Conservation (phyloP, 2,113 vertebrate species). For the Phyllostomus discolor region DNA sequence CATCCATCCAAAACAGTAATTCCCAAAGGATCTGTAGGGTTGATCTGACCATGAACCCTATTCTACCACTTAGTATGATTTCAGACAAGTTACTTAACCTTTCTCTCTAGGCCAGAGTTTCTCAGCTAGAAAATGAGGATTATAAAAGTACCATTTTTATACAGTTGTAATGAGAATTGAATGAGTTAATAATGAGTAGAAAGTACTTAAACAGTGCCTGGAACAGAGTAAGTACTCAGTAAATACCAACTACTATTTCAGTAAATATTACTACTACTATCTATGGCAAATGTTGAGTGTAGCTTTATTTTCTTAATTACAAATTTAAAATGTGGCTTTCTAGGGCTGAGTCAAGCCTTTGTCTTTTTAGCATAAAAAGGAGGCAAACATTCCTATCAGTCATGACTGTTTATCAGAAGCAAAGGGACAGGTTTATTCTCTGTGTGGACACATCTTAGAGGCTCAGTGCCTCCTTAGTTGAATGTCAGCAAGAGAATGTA, state of each 20-base stretch:
- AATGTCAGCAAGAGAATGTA: constrained; percentile 2
- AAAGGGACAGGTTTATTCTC: constrained; percentile 4
- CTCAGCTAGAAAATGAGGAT: not conserved
- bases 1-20: not conserved
- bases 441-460: not conserved
- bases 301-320: constrained; percentile 33
- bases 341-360: not conserved
- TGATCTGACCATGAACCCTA: not conserved
- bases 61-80: not conserved
- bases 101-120: constrained; percentile 23
- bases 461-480: not conserved
- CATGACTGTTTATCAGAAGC: not conserved
- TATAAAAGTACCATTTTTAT: not conserved
- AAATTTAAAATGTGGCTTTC: not conserved
- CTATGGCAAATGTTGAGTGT: not conserved
- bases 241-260: not conserved
- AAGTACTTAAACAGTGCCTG: not conserved
- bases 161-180: constrained; percentile 5
- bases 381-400: not conserved
- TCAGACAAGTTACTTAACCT: not conserved
- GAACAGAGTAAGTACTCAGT: not conserved
- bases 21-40: not conserved
- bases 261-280: not conserved
- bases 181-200: not conserved
- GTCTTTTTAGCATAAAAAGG: constrained; percentile 18